A percentile compares a stretch with the other conserved stretches of the same genome.
Evolutionary conservation across 2,888 invertebrate genomes (phyloP).

Genomic region (Amblyjoppa proteus): DNA sequence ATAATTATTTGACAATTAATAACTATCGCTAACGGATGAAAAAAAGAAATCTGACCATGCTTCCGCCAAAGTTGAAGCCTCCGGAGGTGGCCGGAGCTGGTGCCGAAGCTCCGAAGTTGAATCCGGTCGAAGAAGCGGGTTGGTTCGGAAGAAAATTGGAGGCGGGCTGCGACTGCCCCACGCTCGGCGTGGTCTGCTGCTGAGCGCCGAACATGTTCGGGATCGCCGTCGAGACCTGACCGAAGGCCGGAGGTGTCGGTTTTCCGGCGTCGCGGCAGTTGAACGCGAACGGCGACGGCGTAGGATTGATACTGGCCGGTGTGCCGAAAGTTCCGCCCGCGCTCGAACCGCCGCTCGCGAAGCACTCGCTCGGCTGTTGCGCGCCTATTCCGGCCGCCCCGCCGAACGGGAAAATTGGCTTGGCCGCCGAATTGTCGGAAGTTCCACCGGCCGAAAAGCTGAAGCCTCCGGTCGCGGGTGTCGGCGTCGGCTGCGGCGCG

Average conservation of each 20-base stretch:
- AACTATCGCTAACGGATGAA: not conserved
- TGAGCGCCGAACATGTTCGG: constrained; percentile 77
- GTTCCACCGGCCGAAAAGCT: constrained; percentile 73
- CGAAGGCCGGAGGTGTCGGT: constrained; percentile 75
- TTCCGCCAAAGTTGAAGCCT: constrained; percentile 77
- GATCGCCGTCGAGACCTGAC: constrained; percentile 73
- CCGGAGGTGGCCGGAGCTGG: constrained; percentile 70
- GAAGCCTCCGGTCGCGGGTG: constrained; percentile 75
- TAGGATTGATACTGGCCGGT: constrained; percentile 67
- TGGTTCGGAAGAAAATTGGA: constrained; percentile 66
- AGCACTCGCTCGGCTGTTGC: constrained; percentile 70
- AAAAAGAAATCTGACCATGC: constrained; percentile 62
- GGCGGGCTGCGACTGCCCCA: constrained; percentile 51
- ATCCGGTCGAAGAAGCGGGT: constrained; percentile 72
- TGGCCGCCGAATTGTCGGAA: constrained; percentile 53
- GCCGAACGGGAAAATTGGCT: constrained; percentile 78
- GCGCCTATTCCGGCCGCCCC: constrained; percentile 67
- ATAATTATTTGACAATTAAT: constrained; percentile 16
- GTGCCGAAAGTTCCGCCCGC: constrained; percentile 72
- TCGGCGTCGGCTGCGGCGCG: constrained; percentile 54
- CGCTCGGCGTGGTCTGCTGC: constrained; percentile 65
- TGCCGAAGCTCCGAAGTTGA: constrained; percentile 78
- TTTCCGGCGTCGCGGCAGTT: not conserved
- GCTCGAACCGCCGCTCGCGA: constrained; percentile 62
- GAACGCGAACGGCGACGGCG: constrained; percentile 74